These are phyloP conservation scores for Sylvietta virens DNA, from an alignment of 2,113 vertebrate species.

Conservation along the genomic window DNA sequence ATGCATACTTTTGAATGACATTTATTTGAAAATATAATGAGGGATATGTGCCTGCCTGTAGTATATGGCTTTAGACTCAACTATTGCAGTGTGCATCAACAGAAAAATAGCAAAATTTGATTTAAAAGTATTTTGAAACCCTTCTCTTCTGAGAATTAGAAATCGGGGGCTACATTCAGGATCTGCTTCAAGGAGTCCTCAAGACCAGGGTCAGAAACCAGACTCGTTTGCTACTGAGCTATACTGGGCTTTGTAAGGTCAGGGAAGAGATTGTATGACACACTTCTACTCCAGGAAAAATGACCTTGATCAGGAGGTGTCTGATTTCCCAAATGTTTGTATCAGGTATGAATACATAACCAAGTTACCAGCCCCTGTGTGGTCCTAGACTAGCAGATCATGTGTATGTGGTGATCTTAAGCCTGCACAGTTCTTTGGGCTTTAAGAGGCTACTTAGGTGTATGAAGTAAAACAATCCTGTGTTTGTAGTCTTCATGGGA, in stretches of 20 bases:
- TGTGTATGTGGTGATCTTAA: background rate
- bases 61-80: background rate
- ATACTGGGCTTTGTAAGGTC: background rate
- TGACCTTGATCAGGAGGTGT: background rate
- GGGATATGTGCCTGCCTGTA: background rate
- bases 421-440: background rate
- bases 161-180: background rate
- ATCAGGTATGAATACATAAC: background rate
- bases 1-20: background rate
- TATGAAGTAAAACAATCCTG: background rate
- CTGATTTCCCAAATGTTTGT: background rate
- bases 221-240: background rate
- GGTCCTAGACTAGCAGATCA: background rate
- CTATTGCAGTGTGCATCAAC: background rate
- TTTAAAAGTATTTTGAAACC: background rate
- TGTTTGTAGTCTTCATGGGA: background rate
- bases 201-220: background rate
- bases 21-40: constrained; percentile 6
- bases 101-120: background rate
- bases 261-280: background rate
- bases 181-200: background rate
- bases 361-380: background rate
- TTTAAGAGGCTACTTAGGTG: background rate
- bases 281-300: background rate
- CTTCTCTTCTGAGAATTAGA: background rate